A percentile compares a stretch with the other conserved stretches of the same genome.
Evolutionary conservation across 2,888 invertebrate species (phyloP).

Genomic region (Eurois occulta): DNA sequence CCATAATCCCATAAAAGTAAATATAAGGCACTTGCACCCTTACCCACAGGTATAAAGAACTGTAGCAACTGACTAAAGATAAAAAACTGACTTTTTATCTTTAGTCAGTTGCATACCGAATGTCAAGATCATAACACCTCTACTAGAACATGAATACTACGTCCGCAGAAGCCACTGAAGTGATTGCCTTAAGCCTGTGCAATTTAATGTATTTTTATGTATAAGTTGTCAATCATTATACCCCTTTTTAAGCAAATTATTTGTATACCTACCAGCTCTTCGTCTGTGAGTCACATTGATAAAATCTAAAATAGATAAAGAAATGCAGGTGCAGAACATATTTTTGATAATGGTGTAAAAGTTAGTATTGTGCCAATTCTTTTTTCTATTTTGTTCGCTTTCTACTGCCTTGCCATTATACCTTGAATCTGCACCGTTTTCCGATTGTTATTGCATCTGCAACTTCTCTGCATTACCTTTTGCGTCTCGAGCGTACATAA

Average conservation of each 20-base stretch:
- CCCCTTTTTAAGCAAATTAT: neutral
- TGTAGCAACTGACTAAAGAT: no score
- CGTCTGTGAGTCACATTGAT: neutral
- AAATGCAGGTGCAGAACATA: neutral
- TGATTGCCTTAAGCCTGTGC: neutral
- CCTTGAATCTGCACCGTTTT: neutral
- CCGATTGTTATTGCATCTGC: neutral
- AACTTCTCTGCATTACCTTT: neutral
- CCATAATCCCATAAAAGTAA: neutral
- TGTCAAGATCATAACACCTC: neutral
- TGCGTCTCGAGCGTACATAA: neutral
- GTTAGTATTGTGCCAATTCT: neutral
- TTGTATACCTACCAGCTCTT: neutral
- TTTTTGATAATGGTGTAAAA: neutral
- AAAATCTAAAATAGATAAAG: neutral
- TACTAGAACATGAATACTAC: neutral
- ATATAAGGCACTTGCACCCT: neutral
- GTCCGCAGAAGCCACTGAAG: neutral
- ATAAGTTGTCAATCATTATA: neutral
- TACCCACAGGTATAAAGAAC: neutral
- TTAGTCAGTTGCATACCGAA: neutral
- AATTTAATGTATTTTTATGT: slow-evolving; percentile 20
- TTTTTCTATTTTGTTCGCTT: neutral
- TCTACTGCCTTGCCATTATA: no score
- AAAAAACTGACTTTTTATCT: no score